Evolutionary conservation across 1,140 invertebrate genomes (phyloP), one percentile per base, ranked within the genome.

Genomic region (Sycophila sp.): DNA sequence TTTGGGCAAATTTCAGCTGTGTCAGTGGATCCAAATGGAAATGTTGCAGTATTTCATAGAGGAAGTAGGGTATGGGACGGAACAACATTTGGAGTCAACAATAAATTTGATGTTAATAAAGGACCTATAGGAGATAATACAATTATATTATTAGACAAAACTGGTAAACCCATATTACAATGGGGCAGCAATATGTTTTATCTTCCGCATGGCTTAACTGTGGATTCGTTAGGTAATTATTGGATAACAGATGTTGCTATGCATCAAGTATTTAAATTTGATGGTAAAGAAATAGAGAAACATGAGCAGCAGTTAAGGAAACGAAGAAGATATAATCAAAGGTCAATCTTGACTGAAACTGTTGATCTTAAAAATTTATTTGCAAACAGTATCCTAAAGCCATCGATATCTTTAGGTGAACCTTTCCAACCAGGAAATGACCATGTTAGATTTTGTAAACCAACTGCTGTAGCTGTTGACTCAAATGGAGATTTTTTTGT

Each of bases 221-320:
- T 98, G 22, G 96, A 98, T 82, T 81, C 85, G 15, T 81, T 90
- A 36, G 91, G 92, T 53, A 97, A 97, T 87, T 90, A 95, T 42
- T 96, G 94, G 93, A 80, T 97, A 15, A 99, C 97, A 0, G 97
- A 99, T 87, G 93, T 96, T 1, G 97, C 94, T 1, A 83, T 97
- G 65, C 97, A 99, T 86, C 97, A 98, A 86, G 95, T 98, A 7
- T 91, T 94, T 75, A 94, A 94, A 79, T 93, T 92, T 77, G 83
- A 89, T 22, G 86, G 87, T 0, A 67, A 81, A 47, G 81, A 82
- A 58, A 77, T 83, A 24, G 73, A 79, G 36, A 49, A 68, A 22
- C 74, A 80, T 64, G 76, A 64, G 26, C n/a, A 73, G 13, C 67
- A 68, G 26, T 70, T 78, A 24, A 73, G 80, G 77, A 56, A 79